Conservation (phyloP, 2,888 invertebrate genomes). For the Epirrita christyi region DNA sequence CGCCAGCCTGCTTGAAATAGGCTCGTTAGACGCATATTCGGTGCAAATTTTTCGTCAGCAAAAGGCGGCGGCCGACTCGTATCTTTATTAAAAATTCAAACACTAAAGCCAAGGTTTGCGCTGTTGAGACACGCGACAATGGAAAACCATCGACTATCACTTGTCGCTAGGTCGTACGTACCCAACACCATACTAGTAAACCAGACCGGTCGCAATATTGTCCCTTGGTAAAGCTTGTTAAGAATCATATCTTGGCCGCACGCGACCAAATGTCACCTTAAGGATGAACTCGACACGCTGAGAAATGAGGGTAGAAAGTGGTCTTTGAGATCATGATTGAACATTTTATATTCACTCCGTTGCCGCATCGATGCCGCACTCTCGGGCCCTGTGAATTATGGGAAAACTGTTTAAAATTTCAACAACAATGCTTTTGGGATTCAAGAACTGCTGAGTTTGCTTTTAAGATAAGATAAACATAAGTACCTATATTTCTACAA, state of each 20-base stretch:
- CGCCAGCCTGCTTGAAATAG: conserved; percentile 39
- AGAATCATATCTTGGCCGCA: neutral
- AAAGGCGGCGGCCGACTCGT: conserved; percentile 47
- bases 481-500: no score
- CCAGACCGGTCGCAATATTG: neutral
- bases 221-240: neutral
- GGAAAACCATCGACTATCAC: neutral
- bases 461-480: no score
- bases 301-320: conserved; percentile 51
- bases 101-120: conserved; percentile 28
- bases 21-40: conserved; percentile 52
- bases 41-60: conserved; percentile 47
- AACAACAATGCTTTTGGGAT: conserved; percentile 28
- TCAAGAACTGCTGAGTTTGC: conserved; percentile 1
- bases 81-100: conserved; percentile 65
- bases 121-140: neutral
- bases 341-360: conserved; percentile 69
- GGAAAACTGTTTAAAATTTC: conserved; percentile 42
- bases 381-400: conserved; percentile 49
- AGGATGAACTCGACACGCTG: conserved; percentile 44
- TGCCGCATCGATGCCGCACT: conserved; percentile 40
- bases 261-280: conserved; percentile 10
- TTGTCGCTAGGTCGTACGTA: neutral
- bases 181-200: neutral
- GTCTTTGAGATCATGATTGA: conserved; percentile 66